These are phyloP conservation scores for Picathartes gymnocephalus DNA, from an alignment of 2,113 vertebrate species.

Conservation along the genomic window DNA sequence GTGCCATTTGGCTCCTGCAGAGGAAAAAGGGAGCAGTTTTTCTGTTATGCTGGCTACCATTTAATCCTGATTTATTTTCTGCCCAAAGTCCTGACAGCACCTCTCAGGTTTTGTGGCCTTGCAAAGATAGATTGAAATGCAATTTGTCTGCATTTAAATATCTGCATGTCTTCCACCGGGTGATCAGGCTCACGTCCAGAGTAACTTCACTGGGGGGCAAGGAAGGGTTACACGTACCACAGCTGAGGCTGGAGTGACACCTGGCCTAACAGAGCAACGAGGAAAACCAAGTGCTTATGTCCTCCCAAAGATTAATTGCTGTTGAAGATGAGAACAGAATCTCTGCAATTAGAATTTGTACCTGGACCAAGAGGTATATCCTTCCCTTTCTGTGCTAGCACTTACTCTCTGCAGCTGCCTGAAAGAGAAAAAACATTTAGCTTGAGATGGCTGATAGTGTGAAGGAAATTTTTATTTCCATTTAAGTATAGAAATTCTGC, in stretches of 20 bases:
- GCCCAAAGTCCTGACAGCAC: not conserved
- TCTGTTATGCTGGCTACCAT: not conserved
- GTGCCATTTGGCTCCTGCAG: not conserved
- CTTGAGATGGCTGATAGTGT: not conserved
- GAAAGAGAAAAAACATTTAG: not conserved
- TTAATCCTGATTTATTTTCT: constrained; percentile 16
- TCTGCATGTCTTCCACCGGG: not conserved
- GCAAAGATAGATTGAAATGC: not conserved
- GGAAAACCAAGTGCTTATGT: not conserved
- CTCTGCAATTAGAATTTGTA: not conserved
- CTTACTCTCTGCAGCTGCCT: not conserved
- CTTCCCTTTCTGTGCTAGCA: not conserved
- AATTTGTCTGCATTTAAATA: not conserved
- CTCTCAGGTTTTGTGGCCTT: not conserved
- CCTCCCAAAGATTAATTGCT: not conserved
- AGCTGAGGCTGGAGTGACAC: not conserved
- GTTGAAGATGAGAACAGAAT: not conserved
- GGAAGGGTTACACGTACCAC: not conserved
- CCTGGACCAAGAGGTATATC: not conserved
- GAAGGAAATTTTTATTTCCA: not conserved
- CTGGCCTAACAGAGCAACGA: not conserved
- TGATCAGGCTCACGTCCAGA: not conserved
- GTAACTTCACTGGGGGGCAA: not conserved
- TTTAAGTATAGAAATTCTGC: not conserved
- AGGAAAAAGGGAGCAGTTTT: not conserved